phyloP scores from a whole-genome alignment of 2,113 vertebrate species.

The Sisor rabdophorus region DNA sequence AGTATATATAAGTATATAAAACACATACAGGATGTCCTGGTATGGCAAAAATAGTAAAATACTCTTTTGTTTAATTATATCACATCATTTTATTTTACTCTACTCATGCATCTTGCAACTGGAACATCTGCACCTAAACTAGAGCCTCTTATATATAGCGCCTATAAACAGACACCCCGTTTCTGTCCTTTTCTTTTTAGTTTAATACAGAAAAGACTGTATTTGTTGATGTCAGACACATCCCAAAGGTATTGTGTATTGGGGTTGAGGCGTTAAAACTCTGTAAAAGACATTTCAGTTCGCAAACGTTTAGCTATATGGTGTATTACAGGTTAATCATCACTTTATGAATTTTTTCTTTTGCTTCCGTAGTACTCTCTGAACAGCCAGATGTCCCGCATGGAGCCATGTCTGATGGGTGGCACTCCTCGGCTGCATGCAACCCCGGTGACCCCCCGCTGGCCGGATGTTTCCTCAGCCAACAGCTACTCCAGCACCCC shows the following conservation, averaged over 20 bases:
- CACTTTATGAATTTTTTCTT: background rate
- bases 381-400: conserved; percentile 88
- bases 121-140: background rate
- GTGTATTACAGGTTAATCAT: background rate
- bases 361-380: conserved; percentile 81
- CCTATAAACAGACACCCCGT: background rate
- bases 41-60: background rate
- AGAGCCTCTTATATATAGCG: background rate
- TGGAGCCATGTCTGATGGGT: conserved; percentile 96
- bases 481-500: conserved; percentile 87
- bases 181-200: background rate
- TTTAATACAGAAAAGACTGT: too few species aligned
- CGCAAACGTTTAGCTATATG: too few species aligned
- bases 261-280: too few species aligned
- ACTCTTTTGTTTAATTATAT: background rate
- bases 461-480: conserved; percentile 87
- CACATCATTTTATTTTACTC: too few species aligned
- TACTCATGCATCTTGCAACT: background rate
- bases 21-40: background rate
- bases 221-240: background rate
- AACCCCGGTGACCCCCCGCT: conserved; percentile 85
- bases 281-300: too few species aligned
- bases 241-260: too few species aligned
- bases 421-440: conserved; percentile 87
- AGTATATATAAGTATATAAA: background rate